These are phyloP conservation scores for Bucco capensis DNA, from an alignment of 2,113 vertebrate species.

Conservation along the genomic window DNA sequence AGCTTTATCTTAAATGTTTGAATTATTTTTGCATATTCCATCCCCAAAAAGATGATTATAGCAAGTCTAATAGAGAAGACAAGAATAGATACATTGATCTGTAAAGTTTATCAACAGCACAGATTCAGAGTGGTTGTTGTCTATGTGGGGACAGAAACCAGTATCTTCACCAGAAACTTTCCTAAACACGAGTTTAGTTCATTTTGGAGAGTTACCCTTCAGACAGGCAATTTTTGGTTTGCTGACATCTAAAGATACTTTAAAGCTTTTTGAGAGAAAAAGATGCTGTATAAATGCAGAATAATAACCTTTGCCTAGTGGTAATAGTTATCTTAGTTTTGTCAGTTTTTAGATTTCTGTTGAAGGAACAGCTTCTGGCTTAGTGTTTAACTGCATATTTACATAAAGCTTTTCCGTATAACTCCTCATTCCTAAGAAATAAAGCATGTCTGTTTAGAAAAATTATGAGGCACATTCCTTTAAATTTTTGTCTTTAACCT, in stretches of 20 bases:
- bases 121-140: background rate
- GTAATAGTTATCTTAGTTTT: background rate
- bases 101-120: background rate
- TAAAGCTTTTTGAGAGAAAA: background rate
- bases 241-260: background rate
- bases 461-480: background rate
- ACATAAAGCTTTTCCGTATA: background rate
- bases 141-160: background rate
- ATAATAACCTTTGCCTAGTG: background rate
- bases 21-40: background rate
- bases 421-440: background rate
- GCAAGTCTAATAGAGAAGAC: background rate
- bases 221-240: background rate
- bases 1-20: background rate
- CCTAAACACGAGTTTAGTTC: background rate
- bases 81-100: background rate
- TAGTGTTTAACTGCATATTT: background rate
- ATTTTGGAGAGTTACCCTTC: background rate
- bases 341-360: background rate
- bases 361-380: background rate
- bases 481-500: constrained; percentile 18
- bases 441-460: constrained; percentile 20
- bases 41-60: background rate
- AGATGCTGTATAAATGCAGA: background rate
- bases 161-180: background rate